Conservation (phyloP, 2,888 invertebrate genomes). For the Lycophotia porphyrea region DNA sequence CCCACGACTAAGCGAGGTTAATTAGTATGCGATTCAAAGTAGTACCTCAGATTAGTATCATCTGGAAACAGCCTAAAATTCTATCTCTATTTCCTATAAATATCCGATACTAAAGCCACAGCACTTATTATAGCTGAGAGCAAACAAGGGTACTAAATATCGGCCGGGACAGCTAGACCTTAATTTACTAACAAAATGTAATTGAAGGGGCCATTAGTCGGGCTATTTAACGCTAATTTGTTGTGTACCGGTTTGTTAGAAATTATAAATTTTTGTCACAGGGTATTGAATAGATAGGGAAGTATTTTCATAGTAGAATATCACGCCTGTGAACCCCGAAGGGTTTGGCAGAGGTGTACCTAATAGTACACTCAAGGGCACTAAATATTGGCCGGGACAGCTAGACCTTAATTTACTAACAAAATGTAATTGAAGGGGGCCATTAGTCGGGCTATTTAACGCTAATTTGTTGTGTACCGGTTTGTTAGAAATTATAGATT, state of each 20-base stretch:
- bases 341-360: no score
- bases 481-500: constrained; percentile 33
- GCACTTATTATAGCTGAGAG: constrained; percentile 28
- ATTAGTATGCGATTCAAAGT: not conserved
- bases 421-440: constrained; percentile 65
- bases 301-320: no score
- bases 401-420: constrained; percentile 59
- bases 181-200: constrained; percentile 65
- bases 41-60: not conserved
- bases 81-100: constrained; percentile 9
- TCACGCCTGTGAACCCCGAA: no score
- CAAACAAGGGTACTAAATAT: constrained; percentile 56
- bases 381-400: constrained; percentile 37
- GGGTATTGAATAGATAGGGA: no score
- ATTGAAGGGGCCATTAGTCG: constrained; percentile 63
- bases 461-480: constrained; percentile 52
- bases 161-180: constrained; percentile 28
- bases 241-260: constrained; percentile 29
- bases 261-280: constrained; percentile 28
- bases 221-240: constrained; percentile 61
- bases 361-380: no score
- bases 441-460: constrained; percentile 60
- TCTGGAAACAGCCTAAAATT: not conserved
- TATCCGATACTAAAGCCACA: constrained; percentile 13
- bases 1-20: not conserved